Base-by-base conservation (phyloP, 2,888 invertebrate genomes). In the Plebejus argus region DNA sequence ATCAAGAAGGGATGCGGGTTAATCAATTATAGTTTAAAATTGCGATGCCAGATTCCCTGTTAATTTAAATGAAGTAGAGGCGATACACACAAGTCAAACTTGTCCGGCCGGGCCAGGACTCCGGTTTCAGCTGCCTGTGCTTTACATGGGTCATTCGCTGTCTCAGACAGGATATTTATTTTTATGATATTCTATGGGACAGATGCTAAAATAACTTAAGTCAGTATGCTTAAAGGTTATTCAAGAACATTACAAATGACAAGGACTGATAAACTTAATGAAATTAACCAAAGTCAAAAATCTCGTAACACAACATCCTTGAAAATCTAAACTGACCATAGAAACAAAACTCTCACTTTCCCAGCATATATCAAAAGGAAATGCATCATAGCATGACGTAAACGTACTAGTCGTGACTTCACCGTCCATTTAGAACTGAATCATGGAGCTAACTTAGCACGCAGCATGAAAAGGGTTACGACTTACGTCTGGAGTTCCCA, bases 111-210 rank as follows among this genome's bases (percentile, higher is more conserved):
- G 28, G 66, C 28, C 20, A 61, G 82, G 81, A 82, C 81, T 89
- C 85, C 78, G 80, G 82, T 90, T 89, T 86, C 88, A 77, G 85
- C 85, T 84, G 86, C 28, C 28, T 33, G 66, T 6, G 66, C 66
- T 15, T 49, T 15, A 49, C 74, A 18, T 49, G 28, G 53, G 74
- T 74, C 74, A 53, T 49, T 49, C 23, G 49, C 66, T 66, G 28
- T 3, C 53, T 49, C 28, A 15, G 23, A 74, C 53, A 49, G 74
- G 53, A 74, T 49, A 74, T 49, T 23, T 20, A 53, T 49, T 53
- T 74, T 74, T 74, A 53, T 53, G 53, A 53, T 53, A 28, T 6
- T 28, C 66, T 49, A 74, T 5, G 18, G 74, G 28, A 53, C 53
- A 74, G 53, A 49, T 53, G 49, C 53, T 49, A 49, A 72, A 49